These are phyloP conservation scores for Megalopta genalis DNA, from an alignment of 1,140 invertebrate genomes.

Conservation along the genomic window DNA sequence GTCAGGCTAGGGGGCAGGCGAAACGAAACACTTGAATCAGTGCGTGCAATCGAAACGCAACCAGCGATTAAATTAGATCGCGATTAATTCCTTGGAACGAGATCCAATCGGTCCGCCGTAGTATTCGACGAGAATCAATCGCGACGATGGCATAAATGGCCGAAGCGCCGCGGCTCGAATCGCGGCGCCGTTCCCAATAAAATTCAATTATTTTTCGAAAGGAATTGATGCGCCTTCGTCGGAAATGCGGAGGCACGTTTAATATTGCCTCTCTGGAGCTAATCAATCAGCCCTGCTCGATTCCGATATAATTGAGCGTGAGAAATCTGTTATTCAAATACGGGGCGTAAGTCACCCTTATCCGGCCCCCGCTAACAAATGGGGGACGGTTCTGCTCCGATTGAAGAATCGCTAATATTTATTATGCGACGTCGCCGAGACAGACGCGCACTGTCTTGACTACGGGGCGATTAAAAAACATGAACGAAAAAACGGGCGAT, in stretches of 20 bases:
- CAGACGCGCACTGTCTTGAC: too few relatives aligned
- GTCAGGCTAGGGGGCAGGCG: too few relatives aligned
- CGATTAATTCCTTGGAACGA: not conserved
- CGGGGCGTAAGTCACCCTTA: not conserved
- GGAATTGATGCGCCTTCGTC: not conserved
- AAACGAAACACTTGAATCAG: too few relatives aligned
- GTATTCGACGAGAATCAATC: not conserved
- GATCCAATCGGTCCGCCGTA: not conserved
- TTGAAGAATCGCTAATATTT: not conserved
- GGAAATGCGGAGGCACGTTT: not conserved
- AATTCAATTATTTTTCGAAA: constrained; percentile 27
- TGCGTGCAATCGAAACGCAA: too few relatives aligned
- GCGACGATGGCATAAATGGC: constrained; percentile 3
- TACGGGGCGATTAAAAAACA: too few relatives aligned
- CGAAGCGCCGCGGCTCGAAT: not conserved
- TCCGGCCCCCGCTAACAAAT: not conserved
- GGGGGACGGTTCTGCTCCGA: not conserved
- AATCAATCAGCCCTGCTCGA: not conserved
- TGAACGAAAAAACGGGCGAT: too few relatives aligned
- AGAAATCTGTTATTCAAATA: not conserved
- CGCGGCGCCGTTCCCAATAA: not conserved
- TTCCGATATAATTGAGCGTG: not conserved
- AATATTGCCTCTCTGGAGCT: not conserved
- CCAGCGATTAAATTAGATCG: too few relatives aligned
- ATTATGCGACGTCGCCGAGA: not conserved